phyloP scores from a whole-genome alignment of 1,140 invertebrate species.

The Papilio helenus region DNA sequence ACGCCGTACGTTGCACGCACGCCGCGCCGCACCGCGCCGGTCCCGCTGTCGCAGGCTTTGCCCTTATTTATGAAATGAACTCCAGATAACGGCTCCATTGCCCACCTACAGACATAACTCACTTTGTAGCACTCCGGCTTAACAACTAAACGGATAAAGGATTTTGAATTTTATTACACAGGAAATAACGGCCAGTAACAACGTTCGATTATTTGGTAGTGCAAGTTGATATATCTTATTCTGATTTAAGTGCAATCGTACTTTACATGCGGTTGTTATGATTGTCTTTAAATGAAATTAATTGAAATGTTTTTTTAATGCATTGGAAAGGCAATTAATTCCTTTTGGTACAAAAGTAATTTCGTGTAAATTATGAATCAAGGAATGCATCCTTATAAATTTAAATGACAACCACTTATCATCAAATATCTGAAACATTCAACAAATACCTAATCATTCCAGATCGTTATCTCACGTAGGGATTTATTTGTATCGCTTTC shows the following conservation, averaged over 20 bases:
- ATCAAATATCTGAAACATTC: background rate
- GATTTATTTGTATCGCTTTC: conserved; percentile 75
- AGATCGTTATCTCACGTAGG: conserved; percentile 55
- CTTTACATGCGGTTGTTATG: background rate
- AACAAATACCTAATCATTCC: background rate
- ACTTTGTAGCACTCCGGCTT: background rate
- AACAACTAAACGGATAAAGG: background rate
- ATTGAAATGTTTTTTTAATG: background rate
- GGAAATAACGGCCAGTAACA: background rate
- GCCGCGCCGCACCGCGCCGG: conserved; percentile 46
- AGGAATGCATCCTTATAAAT: background rate
- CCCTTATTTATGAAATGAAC: conserved; percentile 59
- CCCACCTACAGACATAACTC: conserved; percentile 23
- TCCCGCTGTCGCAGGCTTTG: conserved; percentile 47
- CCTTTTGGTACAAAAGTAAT: background rate
- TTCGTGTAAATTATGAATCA: background rate
- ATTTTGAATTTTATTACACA: background rate
- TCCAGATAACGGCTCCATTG: conserved; percentile 47
- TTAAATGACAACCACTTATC: background rate
- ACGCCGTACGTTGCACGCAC: conserved; percentile 41
- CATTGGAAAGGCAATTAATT: background rate
- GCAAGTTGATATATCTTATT: background rate
- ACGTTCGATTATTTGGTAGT: background rate
- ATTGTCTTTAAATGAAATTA: background rate
- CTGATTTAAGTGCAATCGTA: background rate